These are phyloP conservation scores for Danio aesculapii DNA, from an alignment of 2,797 vertebrate species.

Conservation along the genomic window DNA sequence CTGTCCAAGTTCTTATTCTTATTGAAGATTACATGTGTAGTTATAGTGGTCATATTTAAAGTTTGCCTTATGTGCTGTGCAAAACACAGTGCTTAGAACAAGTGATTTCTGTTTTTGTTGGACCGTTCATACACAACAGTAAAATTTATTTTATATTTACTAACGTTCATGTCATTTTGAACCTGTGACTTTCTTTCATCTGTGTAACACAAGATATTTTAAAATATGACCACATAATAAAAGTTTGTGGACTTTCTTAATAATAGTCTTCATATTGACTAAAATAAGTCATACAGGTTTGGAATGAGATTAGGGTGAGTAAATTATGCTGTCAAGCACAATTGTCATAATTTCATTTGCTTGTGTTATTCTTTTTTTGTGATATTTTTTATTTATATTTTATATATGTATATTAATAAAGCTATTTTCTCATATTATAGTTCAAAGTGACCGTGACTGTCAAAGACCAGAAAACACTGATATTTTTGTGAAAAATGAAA, in stretches of 20 bases:
- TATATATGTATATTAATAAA: no score
- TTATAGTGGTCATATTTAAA: slow-evolving; percentile 6
- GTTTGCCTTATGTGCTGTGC: not conserved
- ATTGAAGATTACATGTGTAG: not conserved
- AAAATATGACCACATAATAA: not conserved
- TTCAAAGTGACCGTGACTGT: not conserved
- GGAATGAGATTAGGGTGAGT: not conserved
- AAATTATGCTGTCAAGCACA: no score
- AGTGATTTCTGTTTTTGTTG: not conserved
- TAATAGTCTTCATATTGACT: not conserved
- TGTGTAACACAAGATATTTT: not conserved
- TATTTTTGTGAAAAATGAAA: slow-evolving; percentile 1
- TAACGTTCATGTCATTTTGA: not conserved
- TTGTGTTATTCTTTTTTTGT: not conserved
- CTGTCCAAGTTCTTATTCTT: not conserved
- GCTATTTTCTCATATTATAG: not conserved
- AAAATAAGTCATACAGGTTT: not conserved
- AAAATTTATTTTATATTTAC: not conserved
- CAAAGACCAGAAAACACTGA: not conserved
- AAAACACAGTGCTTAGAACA: not conserved
- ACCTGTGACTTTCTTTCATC: not conserved
- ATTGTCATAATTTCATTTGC: not conserved
- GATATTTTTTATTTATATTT: not conserved
- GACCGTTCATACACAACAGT: not conserved
- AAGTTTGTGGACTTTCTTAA: not conserved